Base-by-base conservation (phyloP, 1,140 invertebrate genomes). In the Proales similis region DNA sequence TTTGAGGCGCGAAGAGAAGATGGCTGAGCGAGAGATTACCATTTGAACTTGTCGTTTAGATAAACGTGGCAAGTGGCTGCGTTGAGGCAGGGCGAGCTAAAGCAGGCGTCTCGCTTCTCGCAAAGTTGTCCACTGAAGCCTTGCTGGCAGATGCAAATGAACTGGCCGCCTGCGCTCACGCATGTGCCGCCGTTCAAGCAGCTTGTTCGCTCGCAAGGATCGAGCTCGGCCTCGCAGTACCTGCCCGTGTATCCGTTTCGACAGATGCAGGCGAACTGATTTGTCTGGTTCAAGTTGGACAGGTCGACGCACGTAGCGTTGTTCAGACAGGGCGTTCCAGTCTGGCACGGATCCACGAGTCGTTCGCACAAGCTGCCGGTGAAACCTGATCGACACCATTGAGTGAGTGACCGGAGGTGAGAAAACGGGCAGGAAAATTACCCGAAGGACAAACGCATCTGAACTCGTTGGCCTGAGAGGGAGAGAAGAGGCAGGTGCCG, bases 311-410 rank as follows among this genome's bases (percentile, higher is more conserved):
- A 67, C 7, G 33, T 22, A 17, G 65, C 67, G 43, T 65, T n/a
- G 33, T 42, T 65, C 29, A 48, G 20, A 57, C 60, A 64, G 3
- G 62, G 66, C 20, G 19, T 49, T 6, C 26, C 33, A 32, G 65
- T 67, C n/a, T 62, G 63, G 71, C 89, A 92, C 69, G 92, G 88
- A 75, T 93, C 85, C 64, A 91, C 86, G 19, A 45, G 63, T 17
- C 78, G 77, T 64, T 88, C 84, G 69, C 89, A 93, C 70, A 90
- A 90, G 0, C 85, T 84, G 0, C 89, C 89, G 0, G 86, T 90
- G 71, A 84, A 89, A 11, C 64, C 45, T 11, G 53, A 17, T 30
- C 3, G n/a, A 48, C 65, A 12, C 27, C 30, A 20, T n/a, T 30
- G 48, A 20, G 19, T 62, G 19, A 92, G 67, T 87, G 84, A 29